Evolutionary conservation across 2,113 vertebrate species (phyloP).

Genomic region (Vulpes ferrilata): DNA sequence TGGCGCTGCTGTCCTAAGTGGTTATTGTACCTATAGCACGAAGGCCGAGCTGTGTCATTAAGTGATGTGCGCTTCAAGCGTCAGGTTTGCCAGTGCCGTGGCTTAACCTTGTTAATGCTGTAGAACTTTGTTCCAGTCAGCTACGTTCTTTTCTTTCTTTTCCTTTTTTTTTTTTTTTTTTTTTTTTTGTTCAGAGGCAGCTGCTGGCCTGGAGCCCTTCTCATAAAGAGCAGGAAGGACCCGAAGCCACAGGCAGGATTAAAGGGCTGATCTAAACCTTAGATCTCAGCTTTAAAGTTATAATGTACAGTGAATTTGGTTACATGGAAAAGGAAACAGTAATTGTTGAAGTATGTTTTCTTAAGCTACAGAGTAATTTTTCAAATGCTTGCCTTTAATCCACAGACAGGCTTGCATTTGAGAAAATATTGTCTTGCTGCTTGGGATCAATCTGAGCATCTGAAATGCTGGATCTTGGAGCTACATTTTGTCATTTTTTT

Average conservation of each 20-base stretch:
- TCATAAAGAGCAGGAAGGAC: constrained; percentile 88
- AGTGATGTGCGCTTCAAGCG: not conserved
- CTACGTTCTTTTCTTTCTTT: constrained; percentile 68
- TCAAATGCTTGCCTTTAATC: constrained; percentile 78
- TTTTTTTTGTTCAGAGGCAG: constrained; percentile 80
- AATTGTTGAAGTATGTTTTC: constrained; percentile 87
- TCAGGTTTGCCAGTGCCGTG: constrained; percentile 69
- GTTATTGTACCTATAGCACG: constrained; percentile 55
- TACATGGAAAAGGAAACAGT: constrained; percentile 84
- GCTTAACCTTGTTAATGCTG: constrained; percentile 62
- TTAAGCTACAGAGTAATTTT: constrained; percentile 81
- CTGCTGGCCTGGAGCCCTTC: constrained; percentile 84
- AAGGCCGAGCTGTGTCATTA: constrained; percentile 62
- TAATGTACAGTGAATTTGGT: constrained; percentile 83
- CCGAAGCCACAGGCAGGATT: constrained; percentile 86
- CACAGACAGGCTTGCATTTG: not conserved
- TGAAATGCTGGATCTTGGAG: fast-evolving
- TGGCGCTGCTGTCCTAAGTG: constrained; percentile 50
- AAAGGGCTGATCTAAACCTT: constrained; percentile 85
- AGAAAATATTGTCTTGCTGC: not conserved
- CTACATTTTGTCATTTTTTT: not conserved
- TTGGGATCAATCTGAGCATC: fast-evolving
- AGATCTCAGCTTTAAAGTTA: constrained; percentile 87
- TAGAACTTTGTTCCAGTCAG: constrained; percentile 73
- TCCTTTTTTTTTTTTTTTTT: no score